phyloP scores from a whole-genome alignment of 2,797 vertebrate genomes.

The Lagodon rhomboides region DNA sequence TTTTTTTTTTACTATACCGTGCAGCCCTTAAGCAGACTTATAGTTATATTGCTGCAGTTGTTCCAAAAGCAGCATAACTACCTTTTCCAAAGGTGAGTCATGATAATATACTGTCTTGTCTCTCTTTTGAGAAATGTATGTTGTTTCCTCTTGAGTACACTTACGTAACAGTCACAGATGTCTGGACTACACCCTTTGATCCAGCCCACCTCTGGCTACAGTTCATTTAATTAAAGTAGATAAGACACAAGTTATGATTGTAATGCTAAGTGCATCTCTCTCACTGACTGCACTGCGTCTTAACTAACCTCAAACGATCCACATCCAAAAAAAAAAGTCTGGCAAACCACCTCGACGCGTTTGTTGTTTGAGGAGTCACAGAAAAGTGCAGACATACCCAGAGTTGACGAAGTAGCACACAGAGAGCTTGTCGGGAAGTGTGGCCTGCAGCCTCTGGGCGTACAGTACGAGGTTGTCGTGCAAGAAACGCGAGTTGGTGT shows the following conservation, averaged over 20 bases:
- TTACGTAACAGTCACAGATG: background rate
- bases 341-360: background rate
- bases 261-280: background rate
- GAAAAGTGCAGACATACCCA: conserved; percentile 86
- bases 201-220: background rate
- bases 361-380: background rate
- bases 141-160: background rate
- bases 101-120: background rate
- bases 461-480: conserved; percentile 96
- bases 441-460: conserved; percentile 91
- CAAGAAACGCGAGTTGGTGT: conserved; percentile 96
- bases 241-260: background rate
- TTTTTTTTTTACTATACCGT: too few relatives aligned
- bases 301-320: background rate
- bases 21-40: background rate
- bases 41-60: background rate
- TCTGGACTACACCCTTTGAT: background rate
- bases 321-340: conserved; percentile 3
- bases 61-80: background rate
- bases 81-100: background rate
- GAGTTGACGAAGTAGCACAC: conserved; percentile 99
- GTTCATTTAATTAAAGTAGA: background rate
- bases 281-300: background rate
- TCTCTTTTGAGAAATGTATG: background rate
- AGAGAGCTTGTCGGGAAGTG: conserved; percentile 91